Evolutionary conservation across 2,888 invertebrate genomes (phyloP).

Genomic region (Meganola albula): DNA sequence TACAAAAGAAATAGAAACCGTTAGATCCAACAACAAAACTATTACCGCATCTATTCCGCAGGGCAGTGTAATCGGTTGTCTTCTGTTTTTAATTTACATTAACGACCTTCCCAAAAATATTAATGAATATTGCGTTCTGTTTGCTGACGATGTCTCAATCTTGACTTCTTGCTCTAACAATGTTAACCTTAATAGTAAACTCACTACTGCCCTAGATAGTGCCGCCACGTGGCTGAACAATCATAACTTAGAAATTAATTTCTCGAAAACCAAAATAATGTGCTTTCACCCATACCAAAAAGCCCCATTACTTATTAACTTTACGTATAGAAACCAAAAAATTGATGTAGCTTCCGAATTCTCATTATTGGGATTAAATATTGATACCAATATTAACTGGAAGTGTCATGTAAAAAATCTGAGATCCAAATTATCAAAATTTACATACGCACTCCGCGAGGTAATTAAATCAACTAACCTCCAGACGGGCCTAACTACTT

Average conservation of each 20-base stretch:
- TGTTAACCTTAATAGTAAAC: neutral
- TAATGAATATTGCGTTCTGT: neutral
- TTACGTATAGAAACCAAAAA: no score
- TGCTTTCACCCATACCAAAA: neutral
- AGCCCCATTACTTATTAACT: no score
- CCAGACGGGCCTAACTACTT: no score
- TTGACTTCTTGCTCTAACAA: neutral
- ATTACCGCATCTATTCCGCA: neutral
- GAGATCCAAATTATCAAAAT: no score
- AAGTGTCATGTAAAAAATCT: no score
- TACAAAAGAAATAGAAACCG: neutral
- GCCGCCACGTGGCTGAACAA: neutral
- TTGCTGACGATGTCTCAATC: neutral
- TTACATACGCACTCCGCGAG: no score
- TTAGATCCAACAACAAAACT: neutral
- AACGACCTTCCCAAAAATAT: slow-evolving; percentile 4
- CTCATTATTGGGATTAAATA: no score
- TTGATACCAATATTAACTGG: no score
- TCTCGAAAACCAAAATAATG: neutral
- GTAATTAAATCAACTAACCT: no score
- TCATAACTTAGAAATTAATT: slow-evolving; percentile 5
- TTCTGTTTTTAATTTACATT: slow-evolving; percentile 9
- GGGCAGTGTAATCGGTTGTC: neutral
- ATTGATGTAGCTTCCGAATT: no score
- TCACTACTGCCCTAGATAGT: neutral